These are phyloP conservation scores for Drosophila novamexicana DNA, from an alignment of 1,140 invertebrate genomes.

Conservation along the genomic window DNA sequence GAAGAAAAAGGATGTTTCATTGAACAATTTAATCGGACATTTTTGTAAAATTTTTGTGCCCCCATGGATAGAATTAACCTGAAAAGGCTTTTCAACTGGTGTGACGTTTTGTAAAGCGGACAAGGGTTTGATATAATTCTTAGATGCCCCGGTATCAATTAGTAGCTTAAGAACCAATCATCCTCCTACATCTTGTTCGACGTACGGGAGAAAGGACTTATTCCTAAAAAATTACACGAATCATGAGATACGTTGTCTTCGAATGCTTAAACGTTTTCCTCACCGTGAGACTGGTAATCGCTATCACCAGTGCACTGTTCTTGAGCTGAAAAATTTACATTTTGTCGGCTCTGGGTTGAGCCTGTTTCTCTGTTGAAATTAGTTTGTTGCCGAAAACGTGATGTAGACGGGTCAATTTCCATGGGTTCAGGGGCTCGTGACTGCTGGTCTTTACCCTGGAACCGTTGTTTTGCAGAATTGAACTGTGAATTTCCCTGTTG, in stretches of 20 bases:
- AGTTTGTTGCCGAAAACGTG: not conserved
- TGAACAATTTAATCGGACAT: not conserved
- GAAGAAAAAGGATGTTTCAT: not conserved
- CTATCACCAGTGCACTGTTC: not conserved
- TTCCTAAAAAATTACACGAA: not conserved
- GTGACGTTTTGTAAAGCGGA: not conserved
- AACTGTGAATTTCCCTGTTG: too few relatives aligned
- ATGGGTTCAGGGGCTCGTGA: not conserved
- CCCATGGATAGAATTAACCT: not conserved
- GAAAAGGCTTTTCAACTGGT: not conserved
- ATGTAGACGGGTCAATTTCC: not conserved
- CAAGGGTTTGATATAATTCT: conserved; percentile 4
- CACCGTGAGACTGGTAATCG: not conserved
- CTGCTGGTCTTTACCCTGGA: not conserved
- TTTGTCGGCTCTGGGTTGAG: too few relatives aligned
- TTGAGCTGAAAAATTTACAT: not conserved
- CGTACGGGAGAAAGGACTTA: not conserved
- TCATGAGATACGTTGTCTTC: not conserved
- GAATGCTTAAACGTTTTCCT: not conserved
- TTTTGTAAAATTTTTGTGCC: not conserved
- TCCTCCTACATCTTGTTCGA: not conserved
- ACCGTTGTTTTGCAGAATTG: not conserved
- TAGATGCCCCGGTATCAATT: not conserved
- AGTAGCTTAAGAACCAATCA: not conserved
- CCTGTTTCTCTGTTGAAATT: not conserved